Evolutionary conservation across 2,888 invertebrate species (phyloP).

Genomic region (Drosophila subsilvestris): DNA sequence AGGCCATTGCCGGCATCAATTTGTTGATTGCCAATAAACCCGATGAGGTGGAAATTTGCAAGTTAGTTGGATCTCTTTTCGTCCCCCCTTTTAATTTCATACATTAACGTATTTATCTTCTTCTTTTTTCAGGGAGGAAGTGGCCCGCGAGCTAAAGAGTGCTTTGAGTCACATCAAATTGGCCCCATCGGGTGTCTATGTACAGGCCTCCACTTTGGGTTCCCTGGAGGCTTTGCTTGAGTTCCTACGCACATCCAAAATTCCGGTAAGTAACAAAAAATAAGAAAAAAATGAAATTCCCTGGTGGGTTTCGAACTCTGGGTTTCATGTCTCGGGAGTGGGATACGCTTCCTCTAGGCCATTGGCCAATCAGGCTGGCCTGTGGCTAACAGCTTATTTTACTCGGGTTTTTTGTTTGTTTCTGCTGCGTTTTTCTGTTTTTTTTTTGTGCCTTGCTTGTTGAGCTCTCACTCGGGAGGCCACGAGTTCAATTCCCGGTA

Average conservation of each 20-base stretch:
- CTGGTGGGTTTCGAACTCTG: not conserved
- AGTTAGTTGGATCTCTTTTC: conserved; percentile 82
- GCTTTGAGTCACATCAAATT: conserved; percentile 97
- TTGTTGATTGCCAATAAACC: conserved; percentile 95
- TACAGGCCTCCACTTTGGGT: conserved; percentile 99
- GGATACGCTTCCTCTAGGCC: not conserved
- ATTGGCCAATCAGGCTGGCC: not conserved
- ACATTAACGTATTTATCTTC: not conserved
- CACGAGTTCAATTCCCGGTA: not conserved
- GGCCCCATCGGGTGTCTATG: conserved; percentile 97
- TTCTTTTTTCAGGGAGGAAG: conserved; percentile 89
- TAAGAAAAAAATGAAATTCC: not conserved
- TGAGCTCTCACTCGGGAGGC: not conserved
- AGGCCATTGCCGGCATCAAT: conserved; percentile 98
- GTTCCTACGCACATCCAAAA: conserved; percentile 95
- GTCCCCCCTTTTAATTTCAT: not conserved
- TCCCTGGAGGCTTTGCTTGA: conserved; percentile 98
- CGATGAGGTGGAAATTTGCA: conserved; percentile 95
- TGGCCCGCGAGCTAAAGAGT: conserved; percentile 93
- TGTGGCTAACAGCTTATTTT: not conserved
- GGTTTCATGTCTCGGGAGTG: not conserved
- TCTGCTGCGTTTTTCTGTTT: not conserved
- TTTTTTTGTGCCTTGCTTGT: no score
- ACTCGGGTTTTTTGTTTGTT: not conserved
- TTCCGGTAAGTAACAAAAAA: conserved; percentile 90